Base-by-base conservation (phyloP, 2,888 invertebrate species). In the Eupithecia dodoneata region DNA sequence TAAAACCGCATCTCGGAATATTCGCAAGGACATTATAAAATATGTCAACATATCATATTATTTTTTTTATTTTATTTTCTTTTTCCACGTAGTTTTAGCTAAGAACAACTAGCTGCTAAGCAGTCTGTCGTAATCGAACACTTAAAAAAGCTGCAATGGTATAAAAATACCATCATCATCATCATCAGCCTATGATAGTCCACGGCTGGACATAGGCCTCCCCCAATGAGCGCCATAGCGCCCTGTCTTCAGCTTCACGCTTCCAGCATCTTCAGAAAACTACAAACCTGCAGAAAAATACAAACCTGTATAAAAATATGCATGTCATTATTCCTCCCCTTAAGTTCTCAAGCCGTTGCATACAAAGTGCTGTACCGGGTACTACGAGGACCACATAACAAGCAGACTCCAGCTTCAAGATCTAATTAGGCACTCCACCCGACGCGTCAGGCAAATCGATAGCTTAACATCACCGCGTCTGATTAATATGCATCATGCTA, bases 401-500 rank as follows among this genome's bases (percentile, higher is more conserved):
- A 66, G 69, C 12, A 69, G 42, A 18, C 67, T 76, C 47, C 66
- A 15, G 69, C 67, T 67, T 66, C 74, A 42, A 59, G 67, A 73
- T 77, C 72, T 74, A 72, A 74, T 77, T 74, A 77, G 69, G 65
- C 73, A 73, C 55, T 77, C 59, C 66, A 73, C 12, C 55, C 65
- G 30, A 2, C 59, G 41, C 71, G 71, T 69, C 66, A 72, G 75
- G 77, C 55, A 75, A 78, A 78, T 80, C 82, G 82, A 85, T 83
- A 83, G 80, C 66, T 81, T 84, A 81, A 78, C 78, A 80, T 78
- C 78, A 81, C 80, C 79, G 74, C 76, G 73, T 73, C 81, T 83
- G 84, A 87, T 87, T 85, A 87, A 85, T 84, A 83, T 79, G 80
- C 82, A 80, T 80, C 79, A 80, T 80, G 73, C 80, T 70, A 67